Conservation (phyloP, 2,888 invertebrate species). For the Epinotia bilunana region DNA sequence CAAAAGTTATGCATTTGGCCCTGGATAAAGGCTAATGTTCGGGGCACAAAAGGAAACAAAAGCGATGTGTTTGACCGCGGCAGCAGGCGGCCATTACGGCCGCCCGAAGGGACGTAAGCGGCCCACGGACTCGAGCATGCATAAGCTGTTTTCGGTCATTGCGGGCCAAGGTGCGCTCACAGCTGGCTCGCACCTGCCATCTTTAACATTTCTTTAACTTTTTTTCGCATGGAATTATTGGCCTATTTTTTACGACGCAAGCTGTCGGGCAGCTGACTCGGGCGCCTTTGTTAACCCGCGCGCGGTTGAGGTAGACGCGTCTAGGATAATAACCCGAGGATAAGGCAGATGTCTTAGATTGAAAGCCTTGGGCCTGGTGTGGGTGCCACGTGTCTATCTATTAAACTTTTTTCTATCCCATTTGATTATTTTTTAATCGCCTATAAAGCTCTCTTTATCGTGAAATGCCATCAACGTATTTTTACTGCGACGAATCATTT, state of each 20-base stretch:
- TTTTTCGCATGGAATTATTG: slow-evolving; percentile 82
- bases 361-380: slow-evolving; percentile 71
- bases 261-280: slow-evolving; percentile 76
- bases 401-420: slow-evolving; percentile 52
- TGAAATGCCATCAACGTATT: slow-evolving; percentile 13
- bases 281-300: slow-evolving; percentile 52
- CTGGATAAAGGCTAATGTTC: slow-evolving; percentile 42
- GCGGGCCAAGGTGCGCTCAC: slow-evolving; percentile 78
- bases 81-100: slow-evolving; percentile 58
- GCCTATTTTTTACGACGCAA: slow-evolving; percentile 84
- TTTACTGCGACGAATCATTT: background rate
- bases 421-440: slow-evolving; percentile 51
- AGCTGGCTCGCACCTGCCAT: slow-evolving; percentile 82
- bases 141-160: background rate
- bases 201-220: slow-evolving; percentile 80
- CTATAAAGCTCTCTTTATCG: slow-evolving; percentile 31
- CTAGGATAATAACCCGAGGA: slow-evolving; percentile 67
- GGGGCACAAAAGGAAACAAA: slow-evolving; percentile 60
- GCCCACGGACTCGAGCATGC: slow-evolving; percentile 67
- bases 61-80: slow-evolving; percentile 57
- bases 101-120: slow-evolving; percentile 59
- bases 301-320: slow-evolving; percentile 49
- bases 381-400: slow-evolving; percentile 65
- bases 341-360: slow-evolving; percentile 63
- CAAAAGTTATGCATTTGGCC: slow-evolving; percentile 27